Evolutionary conservation across 1,140 invertebrate genomes (phyloP), one percentile per base, ranked within the genome.

Genomic region (Diploscapter pachys): DNA sequence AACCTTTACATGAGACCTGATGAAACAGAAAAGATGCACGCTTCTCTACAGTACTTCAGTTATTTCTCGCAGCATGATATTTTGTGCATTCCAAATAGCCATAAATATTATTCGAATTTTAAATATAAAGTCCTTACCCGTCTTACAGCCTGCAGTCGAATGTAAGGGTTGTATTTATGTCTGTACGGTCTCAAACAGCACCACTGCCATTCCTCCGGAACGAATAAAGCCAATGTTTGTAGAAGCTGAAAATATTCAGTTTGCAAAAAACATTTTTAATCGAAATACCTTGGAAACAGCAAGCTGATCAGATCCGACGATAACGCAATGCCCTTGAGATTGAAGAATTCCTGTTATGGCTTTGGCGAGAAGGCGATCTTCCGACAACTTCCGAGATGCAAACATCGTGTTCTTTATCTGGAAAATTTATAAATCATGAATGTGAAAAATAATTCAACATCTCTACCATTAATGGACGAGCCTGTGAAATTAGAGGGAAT

Each of bases 311-410:
- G 69, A 71, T 72, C 77, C 77, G 8, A 78, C 70, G 6, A 78
- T 54, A 0, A 78, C 77, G 66, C 78, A 80, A 55, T 77, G 63
- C 5, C 77, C 77, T 61, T 77, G 65, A 55, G 69, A 63, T 66
- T 78, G 77, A 5, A 78, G 70, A 50, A 68, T 57, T 8, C 69
- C 77, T 11, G 74, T 63, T 31, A 78, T 78, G 4, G 75, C 77
- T 55, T 72, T 77, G 31, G 74, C 51, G 13, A 78, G 68, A n/a
- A 76, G 48, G 31, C 64, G 63, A 50, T 74, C 64, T 13, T 67
- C 63, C 3, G 63, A 11, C 65, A 11, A 52, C 11, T 3, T 55
- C 54, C 66, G 68, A 3, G 50, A 53, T 13, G 73, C 57, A 57
- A 78, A 78, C n/a, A 73, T 13, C 0, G 72, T 76, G 53, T 78